Evolutionary conservation across 2,113 vertebrate species (phyloP).

Genomic region (Eleginops maclovinus): DNA sequence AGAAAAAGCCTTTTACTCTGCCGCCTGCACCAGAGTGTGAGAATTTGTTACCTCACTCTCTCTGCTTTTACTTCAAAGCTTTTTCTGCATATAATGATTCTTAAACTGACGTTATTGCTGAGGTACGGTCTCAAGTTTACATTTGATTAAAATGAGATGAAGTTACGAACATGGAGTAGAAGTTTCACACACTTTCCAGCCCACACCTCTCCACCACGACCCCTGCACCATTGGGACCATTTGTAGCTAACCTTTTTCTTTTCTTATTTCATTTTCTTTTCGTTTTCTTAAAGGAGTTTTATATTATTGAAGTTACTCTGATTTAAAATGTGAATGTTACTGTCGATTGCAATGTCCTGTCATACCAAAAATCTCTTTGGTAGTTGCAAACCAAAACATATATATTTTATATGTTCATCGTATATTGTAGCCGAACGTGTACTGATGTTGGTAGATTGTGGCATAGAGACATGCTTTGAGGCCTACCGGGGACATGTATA

Average conservation of each 20-base stretch:
- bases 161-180: slow-evolving; percentile 42
- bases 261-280: slow-evolving; percentile 27
- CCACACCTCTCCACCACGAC: slow-evolving; percentile 53
- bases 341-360: slow-evolving; percentile 56
- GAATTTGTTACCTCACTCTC: background rate
- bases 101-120: background rate
- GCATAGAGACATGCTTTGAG: slow-evolving; percentile 13
- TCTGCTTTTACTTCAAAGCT: slow-evolving; percentile 11
- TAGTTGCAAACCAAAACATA: slow-evolving; percentile 67
- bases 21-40: background rate
- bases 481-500: background rate
- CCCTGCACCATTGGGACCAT: slow-evolving; percentile 80
- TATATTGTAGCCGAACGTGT: slow-evolving; percentile 42
- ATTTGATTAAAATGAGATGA: slow-evolving; percentile 50
- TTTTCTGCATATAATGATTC: background rate
- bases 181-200: slow-evolving; percentile 35
- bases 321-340: slow-evolving; percentile 68
- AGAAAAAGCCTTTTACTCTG: background rate
- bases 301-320: slow-evolving; percentile 37
- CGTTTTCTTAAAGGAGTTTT: slow-evolving; percentile 14
- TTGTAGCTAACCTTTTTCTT: slow-evolving; percentile 36
- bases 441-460: slow-evolving; percentile 34
- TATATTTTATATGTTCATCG: slow-evolving; percentile 31
- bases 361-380: slow-evolving; percentile 62
- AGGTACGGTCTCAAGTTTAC: slow-evolving; percentile 49